Conservation (phyloP, 2,888 invertebrate genomes). For the Thyatira batis region DNA sequence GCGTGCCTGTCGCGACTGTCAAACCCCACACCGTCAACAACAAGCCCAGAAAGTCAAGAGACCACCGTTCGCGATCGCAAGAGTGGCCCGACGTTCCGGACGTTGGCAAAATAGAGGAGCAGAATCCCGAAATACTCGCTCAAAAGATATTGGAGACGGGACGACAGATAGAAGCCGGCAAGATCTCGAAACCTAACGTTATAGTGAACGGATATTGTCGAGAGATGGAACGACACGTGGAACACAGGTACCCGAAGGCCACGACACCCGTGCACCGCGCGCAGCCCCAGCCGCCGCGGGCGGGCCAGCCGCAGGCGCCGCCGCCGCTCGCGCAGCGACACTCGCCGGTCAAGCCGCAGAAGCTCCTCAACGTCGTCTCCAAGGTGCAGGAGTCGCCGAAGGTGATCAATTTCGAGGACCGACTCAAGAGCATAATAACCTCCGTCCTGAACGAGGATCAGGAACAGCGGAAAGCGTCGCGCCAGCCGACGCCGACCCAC, state of each 20-base stretch:
- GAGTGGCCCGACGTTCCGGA: slow-evolving; percentile 97
- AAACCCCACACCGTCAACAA: slow-evolving; percentile 70
- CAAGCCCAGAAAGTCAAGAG: slow-evolving; percentile 81
- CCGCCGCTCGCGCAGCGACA: slow-evolving; percentile 46
- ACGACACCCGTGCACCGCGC: slow-evolving; percentile 47
- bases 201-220: slow-evolving; percentile 69
- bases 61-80: slow-evolving; percentile 90
- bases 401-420: slow-evolving; percentile 92
- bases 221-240: slow-evolving; percentile 54
- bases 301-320: slow-evolving; percentile 27
- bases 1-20: slow-evolving; percentile 68
- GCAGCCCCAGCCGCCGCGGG: slow-evolving; percentile 44
- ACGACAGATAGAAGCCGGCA: slow-evolving; percentile 93
- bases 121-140: slow-evolving; percentile 94
- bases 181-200: slow-evolving; percentile 77
- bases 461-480: slow-evolving; percentile 57
- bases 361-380: slow-evolving; percentile 68
- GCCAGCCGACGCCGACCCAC: slow-evolving; percentile 45
- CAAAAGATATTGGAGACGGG: slow-evolving; percentile 95
- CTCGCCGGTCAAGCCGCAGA: slow-evolving; percentile 66
- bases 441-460: slow-evolving; percentile 94
- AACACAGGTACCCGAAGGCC: slow-evolving; percentile 38
- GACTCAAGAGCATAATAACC: slow-evolving; percentile 93
- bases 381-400: slow-evolving; percentile 89
- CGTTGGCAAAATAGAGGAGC: slow-evolving; percentile 94